Conservation (phyloP, 2,797 vertebrate genomes). For the Erethizon dorsatum region DNA sequence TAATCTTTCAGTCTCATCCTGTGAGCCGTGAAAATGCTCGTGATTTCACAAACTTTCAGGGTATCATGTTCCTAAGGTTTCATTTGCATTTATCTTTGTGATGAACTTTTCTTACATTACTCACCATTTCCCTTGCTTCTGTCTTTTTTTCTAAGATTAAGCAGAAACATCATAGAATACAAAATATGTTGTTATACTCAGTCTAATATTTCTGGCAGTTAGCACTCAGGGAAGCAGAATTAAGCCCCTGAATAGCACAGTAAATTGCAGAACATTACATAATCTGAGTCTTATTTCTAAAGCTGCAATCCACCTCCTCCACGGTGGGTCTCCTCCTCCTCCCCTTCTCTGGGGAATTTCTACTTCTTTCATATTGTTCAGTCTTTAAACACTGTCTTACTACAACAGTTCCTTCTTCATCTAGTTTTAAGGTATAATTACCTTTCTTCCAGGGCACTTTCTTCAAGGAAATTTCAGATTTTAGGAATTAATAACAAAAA, state of each 20-base stretch:
- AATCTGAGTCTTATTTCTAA: not conserved
- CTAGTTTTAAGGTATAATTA: not conserved
- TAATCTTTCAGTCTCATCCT: not conserved
- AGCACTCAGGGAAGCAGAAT: not conserved
- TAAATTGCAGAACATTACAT: not conserved
- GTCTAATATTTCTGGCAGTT: not conserved
- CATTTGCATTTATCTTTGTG: not conserved
- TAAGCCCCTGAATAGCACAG: not conserved
- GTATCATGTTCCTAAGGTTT: not conserved
- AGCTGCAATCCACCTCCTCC: not conserved
- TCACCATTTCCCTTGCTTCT: not conserved
- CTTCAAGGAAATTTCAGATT: not conserved
- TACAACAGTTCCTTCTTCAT: not conserved
- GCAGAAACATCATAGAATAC: not conserved
- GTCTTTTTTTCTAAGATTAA: constrained; percentile 8
- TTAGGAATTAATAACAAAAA: not conserved
- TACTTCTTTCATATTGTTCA: not conserved
- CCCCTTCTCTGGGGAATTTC: not conserved
- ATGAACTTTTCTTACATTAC: not conserved
- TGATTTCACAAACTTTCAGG: not conserved
- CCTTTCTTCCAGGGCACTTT: not conserved
- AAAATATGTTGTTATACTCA: not conserved
- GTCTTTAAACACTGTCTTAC: not conserved
- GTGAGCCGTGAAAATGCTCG: not conserved
- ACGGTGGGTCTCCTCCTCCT: not conserved